These are phyloP conservation scores for Drosophila meridionalis DNA, from an alignment of 2,888 invertebrate genomes.

Conservation along the genomic window DNA sequence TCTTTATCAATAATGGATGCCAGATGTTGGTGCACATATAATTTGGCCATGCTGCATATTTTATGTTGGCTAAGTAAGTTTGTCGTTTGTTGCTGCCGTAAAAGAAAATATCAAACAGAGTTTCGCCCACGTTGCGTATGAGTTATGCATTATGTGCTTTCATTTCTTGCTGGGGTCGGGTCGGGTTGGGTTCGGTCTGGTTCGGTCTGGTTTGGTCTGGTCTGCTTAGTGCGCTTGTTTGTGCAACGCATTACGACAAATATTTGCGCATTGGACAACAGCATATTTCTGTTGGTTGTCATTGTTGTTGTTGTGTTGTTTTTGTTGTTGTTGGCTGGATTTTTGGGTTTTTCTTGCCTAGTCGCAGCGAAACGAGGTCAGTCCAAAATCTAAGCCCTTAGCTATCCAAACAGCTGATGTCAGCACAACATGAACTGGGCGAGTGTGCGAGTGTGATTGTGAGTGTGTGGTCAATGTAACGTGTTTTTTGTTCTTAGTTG, in stretches of 20 bases:
- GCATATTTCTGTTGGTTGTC: constrained; percentile 61
- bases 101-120: constrained; percentile 53
- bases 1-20: constrained; percentile 35
- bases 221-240: constrained; percentile 54
- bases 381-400: constrained; percentile 68
- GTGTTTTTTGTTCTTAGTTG: constrained; percentile 47
- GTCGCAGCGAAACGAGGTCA: constrained; percentile 62
- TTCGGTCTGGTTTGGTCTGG: constrained; percentile 1
- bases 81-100: constrained; percentile 35
- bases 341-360: constrained; percentile 51
- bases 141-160: constrained; percentile 55
- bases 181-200: not conserved
- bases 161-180: constrained; percentile 27
- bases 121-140: constrained; percentile 55
- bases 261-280: constrained; percentile 74
- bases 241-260: constrained; percentile 69
- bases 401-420: constrained; percentile 74
- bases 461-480: constrained; percentile 38
- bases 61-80: constrained; percentile 47
- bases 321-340: constrained; percentile 29
- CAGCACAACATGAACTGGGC: constrained; percentile 52
- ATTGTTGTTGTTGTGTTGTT: constrained; percentile 17
- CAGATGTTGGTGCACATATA: constrained; percentile 3
- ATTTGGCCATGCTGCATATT: constrained; percentile 44
- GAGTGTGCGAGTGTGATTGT: constrained; percentile 10